phyloP scores from a whole-genome alignment of 1,140 invertebrate species.

The Diabrotica virgifera region DNA sequence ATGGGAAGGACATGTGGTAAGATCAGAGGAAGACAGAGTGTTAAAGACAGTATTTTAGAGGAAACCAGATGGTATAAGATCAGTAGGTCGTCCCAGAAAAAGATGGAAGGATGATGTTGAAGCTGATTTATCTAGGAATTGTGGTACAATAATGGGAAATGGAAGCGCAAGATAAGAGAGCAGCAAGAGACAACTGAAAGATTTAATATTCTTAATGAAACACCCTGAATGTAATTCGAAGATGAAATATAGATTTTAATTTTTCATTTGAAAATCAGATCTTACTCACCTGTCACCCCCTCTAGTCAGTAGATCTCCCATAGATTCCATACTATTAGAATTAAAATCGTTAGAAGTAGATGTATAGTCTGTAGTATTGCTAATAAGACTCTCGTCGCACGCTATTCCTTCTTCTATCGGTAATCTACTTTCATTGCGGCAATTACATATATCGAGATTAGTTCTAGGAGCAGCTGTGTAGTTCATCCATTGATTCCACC shows the following conservation, averaged over 20 bases:
- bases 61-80: too few relatives aligned
- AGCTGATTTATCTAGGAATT: too few relatives aligned
- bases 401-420: constrained; percentile 58
- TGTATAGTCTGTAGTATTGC: constrained; percentile 55
- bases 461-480: constrained; percentile 58
- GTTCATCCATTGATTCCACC: constrained; percentile 78
- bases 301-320: constrained; percentile 55
- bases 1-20: too few relatives aligned
- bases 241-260: not conserved
- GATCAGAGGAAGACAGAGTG: too few relatives aligned
- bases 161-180: too few relatives aligned
- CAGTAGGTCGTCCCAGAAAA: too few relatives aligned
- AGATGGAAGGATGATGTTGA: too few relatives aligned
- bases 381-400: constrained; percentile 63
- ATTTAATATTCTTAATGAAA: too few relatives aligned
- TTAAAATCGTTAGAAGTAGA: constrained; percentile 43
- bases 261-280: not conserved
- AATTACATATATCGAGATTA: constrained; percentile 44
- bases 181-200: too few relatives aligned
- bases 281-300: constrained; percentile 53
- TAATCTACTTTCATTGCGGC: constrained; percentile 36
- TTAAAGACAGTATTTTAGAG: too few relatives aligned
- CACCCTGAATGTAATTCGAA: too few relatives aligned
- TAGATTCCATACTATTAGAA: constrained; percentile 54
- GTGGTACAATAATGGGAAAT: too few relatives aligned